A percentile compares a stretch with the other conserved stretches of the same genome.
These are phyloP conservation scores for Cotesia vestalis DNA, from an alignment of 1,140 invertebrate genomes.

Conservation along the genomic window DNA sequence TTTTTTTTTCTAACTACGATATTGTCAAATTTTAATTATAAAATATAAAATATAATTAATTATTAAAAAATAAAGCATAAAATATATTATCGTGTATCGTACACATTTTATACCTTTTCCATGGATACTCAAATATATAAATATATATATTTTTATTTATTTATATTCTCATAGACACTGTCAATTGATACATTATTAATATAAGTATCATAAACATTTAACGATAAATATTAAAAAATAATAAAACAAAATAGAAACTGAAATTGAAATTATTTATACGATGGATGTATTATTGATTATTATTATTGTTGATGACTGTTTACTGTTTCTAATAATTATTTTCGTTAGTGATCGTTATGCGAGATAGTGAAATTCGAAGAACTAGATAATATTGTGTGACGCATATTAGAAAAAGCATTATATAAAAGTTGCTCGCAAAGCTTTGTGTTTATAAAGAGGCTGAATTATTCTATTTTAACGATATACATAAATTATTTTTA, in stretches of 20 bases:
- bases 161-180: conserved; percentile 36
- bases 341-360: conserved; percentile 45
- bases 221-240: conserved; percentile 4
- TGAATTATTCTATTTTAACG: conserved; percentile 1
- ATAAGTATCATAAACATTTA: conserved; percentile 21
- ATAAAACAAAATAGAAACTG: too few species aligned
- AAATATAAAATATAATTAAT: not conserved
- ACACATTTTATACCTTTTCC: conserved; percentile 56
- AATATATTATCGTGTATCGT: conserved; percentile 25
- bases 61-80: not conserved
- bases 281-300: conserved; percentile 40
- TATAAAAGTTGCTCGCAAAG: conserved; percentile 45
- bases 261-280: not conserved
- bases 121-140: conserved; percentile 43
- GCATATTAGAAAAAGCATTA: conserved; percentile 45
- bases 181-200: conserved; percentile 32
- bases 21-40: not conserved
- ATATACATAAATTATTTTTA: too few species aligned
- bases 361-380: conserved; percentile 41
- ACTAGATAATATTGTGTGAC: conserved; percentile 44
- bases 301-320: conserved; percentile 41
- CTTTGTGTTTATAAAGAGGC: conserved; percentile 46
- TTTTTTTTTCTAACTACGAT: not conserved
- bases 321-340: too few species aligned
- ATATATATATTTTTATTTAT: too few species aligned